Percentiles rank a stretch among this genome's conserved stretches.
Conservation (phyloP, 2,113 vertebrate species). For the Microcebus lehilahytsara region DNA sequence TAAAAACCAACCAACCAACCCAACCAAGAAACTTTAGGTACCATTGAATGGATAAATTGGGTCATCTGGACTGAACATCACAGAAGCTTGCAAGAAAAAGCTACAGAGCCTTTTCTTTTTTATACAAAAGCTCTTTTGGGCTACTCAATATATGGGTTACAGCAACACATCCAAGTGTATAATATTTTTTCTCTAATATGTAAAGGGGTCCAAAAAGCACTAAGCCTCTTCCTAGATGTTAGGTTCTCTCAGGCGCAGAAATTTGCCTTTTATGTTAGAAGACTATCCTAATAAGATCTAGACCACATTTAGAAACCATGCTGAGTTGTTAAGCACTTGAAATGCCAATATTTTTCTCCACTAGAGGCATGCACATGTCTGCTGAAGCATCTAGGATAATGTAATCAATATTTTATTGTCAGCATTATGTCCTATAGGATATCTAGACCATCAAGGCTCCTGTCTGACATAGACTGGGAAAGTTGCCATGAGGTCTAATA, state of each 20-base stretch:
- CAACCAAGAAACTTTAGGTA: background rate
- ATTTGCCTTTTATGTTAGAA: background rate
- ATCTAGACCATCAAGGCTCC: background rate
- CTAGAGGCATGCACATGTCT: background rate
- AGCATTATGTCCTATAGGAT: background rate
- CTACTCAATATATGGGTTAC: background rate
- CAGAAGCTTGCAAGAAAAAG: background rate
- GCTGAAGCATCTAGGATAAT: background rate
- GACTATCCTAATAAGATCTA: background rate
- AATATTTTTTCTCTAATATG: background rate
- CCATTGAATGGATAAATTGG: background rate
- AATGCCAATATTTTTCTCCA: background rate
- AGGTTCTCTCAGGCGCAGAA: background rate
- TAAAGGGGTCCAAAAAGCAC: background rate
- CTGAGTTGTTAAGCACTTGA: background rate
- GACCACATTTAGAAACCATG: background rate
- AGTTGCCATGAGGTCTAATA: background rate
- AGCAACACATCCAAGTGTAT: background rate
- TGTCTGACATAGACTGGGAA: background rate
- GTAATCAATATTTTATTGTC: conserved; percentile 30
- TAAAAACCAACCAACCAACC: background rate
- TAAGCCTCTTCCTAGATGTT: background rate
- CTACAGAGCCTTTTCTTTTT: background rate
- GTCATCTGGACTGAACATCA: background rate
- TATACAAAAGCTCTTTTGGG: background rate